Conservation (phyloP, 1,140 invertebrate species). For the Eriocheir sinensis region DNA sequence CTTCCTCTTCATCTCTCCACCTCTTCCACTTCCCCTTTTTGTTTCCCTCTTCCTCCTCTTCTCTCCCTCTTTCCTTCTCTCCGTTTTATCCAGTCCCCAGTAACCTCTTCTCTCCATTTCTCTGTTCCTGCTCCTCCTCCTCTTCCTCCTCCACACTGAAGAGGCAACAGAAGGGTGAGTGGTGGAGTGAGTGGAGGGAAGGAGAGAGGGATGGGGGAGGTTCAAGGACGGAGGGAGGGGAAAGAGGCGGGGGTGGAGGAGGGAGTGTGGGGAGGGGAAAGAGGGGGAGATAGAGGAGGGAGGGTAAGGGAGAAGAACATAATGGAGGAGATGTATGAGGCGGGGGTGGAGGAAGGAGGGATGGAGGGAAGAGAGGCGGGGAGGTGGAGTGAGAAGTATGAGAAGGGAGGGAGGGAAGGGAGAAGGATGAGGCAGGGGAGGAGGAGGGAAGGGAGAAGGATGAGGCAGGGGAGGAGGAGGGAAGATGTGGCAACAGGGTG, state of each 20-base stretch:
- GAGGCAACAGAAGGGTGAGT: background rate
- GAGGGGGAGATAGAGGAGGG: background rate
- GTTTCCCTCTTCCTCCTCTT: no score
- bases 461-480: no score
- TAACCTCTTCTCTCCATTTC: no score
- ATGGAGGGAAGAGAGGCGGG: background rate
- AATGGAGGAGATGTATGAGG: background rate
- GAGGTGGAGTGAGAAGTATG: background rate
- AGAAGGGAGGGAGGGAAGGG: no score
- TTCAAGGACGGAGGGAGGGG: background rate
- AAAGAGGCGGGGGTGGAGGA: background rate
- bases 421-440: no score
- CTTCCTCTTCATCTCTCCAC: background rate
- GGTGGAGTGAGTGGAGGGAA: background rate
- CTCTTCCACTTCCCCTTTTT: background rate
- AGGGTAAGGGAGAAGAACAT: background rate
- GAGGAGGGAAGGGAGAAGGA: no score
- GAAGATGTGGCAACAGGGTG: no score
- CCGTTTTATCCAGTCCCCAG: no score
- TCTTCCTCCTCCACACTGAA: background rate
- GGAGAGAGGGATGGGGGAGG: background rate
- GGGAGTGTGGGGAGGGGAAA: background rate
- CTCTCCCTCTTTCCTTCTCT: no score
- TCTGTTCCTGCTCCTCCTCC: background rate
- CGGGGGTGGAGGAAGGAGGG: background rate